Base-by-base conservation (phyloP, 1,140 invertebrate species). In the Zophobas atratus region DNA sequence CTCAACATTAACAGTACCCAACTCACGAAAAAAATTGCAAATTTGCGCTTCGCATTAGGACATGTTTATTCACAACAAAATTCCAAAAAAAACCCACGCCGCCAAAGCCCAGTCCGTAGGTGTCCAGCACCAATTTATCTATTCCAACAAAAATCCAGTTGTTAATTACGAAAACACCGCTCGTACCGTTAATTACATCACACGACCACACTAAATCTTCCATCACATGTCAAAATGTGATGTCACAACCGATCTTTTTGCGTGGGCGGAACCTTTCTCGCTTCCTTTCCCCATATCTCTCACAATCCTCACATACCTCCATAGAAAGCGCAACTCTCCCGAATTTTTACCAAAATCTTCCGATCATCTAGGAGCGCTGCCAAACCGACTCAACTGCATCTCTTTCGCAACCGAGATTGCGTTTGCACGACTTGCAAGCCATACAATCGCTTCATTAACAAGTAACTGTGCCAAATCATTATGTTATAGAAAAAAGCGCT, bases 401-500 rank as follows among this genome's bases (percentile, higher is more conserved):
- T 3, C 43, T 46, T 46, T 46, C 43, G 43, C 43, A 46, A 60
- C 56, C 33, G 56, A 60, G 36, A 60, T 32, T 60, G 56, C 36
- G 38, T 39, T 60, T 60, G 33, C 56, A 60, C 56, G 56, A 20
- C n/a, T 35, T 32, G 5, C 43, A 2, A 67, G 33, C 60, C 20
- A 20, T 20, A 67, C 60, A 67, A 67, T 67, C 60, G 60, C 60
- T 67, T 67, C 60, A 67, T 67, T 46, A 67, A 41, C 60, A 67
- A 67, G 38, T 67, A 67, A 67, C 60, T 67, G 60, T 67, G 60
- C 60, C 60, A 67, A 67, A 67, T 67, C 60, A 67, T 67, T 67
- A 67, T 67, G 6, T 43, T 43, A 67, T 43, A 20, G 39, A 67
- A 67, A 67, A 67, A 67, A 67, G n/a, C 60, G 60, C 43, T 67